Conservation (phyloP, 92 coral and sea anemone species). For the Phymanthus crucifer region DNA sequence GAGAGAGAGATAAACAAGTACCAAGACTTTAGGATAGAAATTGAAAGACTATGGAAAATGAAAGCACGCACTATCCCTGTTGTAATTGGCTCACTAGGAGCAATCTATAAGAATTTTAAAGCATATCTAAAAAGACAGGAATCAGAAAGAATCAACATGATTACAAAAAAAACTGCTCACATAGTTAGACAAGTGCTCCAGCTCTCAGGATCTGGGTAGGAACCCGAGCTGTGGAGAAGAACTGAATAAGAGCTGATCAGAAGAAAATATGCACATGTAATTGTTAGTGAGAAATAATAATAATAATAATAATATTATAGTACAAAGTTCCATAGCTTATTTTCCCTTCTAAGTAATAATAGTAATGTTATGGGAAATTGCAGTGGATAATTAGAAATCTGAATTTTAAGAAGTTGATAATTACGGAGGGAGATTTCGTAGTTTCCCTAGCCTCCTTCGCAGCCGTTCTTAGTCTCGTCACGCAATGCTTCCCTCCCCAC, state of each 20-base stretch:
- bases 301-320: too few species aligned
- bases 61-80: neutral
- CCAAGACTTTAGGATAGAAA: neutral
- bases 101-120: neutral
- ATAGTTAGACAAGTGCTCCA: neutral
- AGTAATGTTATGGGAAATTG: too few species aligned
- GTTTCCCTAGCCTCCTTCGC: too few species aligned
- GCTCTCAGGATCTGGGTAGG: neutral
- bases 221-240: neutral
- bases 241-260: neutral
- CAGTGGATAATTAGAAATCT: too few species aligned
- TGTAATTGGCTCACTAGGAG: neutral
- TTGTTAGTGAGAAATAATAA: too few species aligned
- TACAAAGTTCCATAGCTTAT: too few species aligned
- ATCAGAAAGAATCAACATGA: neutral
- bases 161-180: neutral
- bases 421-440: too few species aligned
- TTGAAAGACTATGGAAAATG: neutral
- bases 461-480: too few species aligned
- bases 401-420: too few species aligned
- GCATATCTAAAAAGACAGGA: neutral
- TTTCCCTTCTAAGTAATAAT: too few species aligned
- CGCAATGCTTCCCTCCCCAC: too few species aligned
- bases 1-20: constrained; percentile 5
- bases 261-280: too few species aligned